Evolutionary conservation across 2,888 invertebrate genomes (phyloP).

Genomic region (Nomada ferruginata): DNA sequence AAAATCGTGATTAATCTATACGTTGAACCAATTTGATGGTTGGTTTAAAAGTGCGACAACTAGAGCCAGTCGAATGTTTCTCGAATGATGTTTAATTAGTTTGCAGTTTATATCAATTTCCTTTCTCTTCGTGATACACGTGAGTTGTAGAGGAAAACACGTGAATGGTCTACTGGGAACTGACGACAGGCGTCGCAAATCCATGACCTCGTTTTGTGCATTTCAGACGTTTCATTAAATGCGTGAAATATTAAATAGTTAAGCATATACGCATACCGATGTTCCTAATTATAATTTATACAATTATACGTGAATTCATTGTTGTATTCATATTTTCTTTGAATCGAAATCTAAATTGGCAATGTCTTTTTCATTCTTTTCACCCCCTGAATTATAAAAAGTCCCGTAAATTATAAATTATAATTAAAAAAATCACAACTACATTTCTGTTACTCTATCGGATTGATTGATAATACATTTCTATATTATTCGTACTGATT

Average conservation of each 20-base stretch:
- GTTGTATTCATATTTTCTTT: too few species aligned
- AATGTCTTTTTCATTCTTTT: too few species aligned
- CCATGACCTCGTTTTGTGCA: slow-evolving; percentile 53
- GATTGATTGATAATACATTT: too few species aligned
- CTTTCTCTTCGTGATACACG: slow-evolving; percentile 59
- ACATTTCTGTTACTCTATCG: too few species aligned
- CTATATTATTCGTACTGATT: too few species aligned
- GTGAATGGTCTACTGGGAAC: slow-evolving; percentile 74
- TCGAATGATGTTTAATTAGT: slow-evolving; percentile 31
- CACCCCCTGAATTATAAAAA: too few species aligned
- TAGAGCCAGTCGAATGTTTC: background rate
- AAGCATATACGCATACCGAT: too few species aligned
- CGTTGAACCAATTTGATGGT: background rate
- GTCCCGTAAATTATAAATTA: too few species aligned
- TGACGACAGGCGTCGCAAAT: slow-evolving; percentile 49
- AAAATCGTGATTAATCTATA: background rate
- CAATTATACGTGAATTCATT: too few species aligned
- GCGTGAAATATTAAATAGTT: background rate
- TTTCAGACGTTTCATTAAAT: slow-evolving; percentile 29
- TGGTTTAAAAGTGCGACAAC: background rate
- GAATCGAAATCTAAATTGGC: too few species aligned
- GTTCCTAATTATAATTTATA: too few species aligned
- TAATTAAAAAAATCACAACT: too few species aligned
- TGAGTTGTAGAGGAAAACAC: slow-evolving; percentile 64
- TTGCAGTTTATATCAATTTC: slow-evolving; percentile 37